Base-by-base conservation (phyloP, 1,140 invertebrate species). In the silkworm (Bombyx mori) region DNA sequence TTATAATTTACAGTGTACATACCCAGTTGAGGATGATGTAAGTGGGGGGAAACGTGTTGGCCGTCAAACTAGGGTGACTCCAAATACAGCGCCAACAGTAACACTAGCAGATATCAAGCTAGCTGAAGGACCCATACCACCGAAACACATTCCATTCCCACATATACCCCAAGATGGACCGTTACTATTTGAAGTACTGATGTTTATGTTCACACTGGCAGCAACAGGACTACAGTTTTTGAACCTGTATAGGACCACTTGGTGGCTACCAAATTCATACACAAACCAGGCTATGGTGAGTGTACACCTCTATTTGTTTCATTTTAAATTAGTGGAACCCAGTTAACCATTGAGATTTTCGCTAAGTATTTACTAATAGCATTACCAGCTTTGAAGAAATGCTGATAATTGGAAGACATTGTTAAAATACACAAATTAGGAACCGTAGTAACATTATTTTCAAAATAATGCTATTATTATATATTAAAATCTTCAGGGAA, bases 251-350 rank as follows among this genome's bases (percentile, higher is more conserved):
- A 92, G 95, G 61, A 98, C 96, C 44, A 94, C 97, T n/a, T 99
- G 97, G 96, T 99, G 98, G 97, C 81, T 99, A 35, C 96, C 96
- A 12, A 93, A 98, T 71, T 97, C 96, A 3, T 93, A 97, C 77
- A 95, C 93, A 64, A 92, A 92, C 68, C 94, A 96, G 86, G 93
- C 94, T 66, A 92, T 98, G 92, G 97, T 98, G 89, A 88, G 90
- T 63, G 44, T 53, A 8, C 53, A 10, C 3, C 8, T 8, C 5
- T 43, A 3, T 42, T 57, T 18, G 52, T 26, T 42, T 47, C 35
- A 52, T 35, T 35, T 0, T 49, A 3, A 49, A 18, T 46, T 46
- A 46, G 45, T 46, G 3, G 45, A 2, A 9, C 1, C 45, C 8
- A 9, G 12, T 18, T 18, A 18, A 18, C 12, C 12, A 18, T 18